Evolutionary conservation across 2,797 vertebrate species (phyloP), one percentile per base, ranked within the genome.

Genomic region (Lates japonicus): DNA sequence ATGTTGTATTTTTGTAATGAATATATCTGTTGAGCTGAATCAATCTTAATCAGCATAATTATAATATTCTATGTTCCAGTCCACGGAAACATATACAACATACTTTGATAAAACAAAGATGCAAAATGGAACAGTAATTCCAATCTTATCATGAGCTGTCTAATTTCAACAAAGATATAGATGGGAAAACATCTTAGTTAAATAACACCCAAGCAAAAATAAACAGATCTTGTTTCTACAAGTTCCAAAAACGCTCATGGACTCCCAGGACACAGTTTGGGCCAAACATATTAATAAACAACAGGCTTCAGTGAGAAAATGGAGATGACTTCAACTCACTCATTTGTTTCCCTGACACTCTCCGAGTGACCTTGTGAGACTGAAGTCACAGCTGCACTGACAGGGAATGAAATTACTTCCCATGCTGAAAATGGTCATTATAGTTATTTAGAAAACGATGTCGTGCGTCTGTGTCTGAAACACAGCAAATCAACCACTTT

Each of bases 221-320:
- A 89, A 89, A 80, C 71, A 54, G 0, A 33, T 77, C 59, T 58
- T 70, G 75, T 76, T 83, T 85, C 33, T 58, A 48, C 67, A 72
- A 75, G 70, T 46, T 84, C 37, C 42, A 62, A 64, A 79, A 73
- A 74, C 37, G 52, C n/a, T 49, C 1, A 20, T 14, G 44, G 49
- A 59, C 66, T 70, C 59, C 29, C 22, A 75, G 72, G 62, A 80
- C 25, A 9, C 39, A 79, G 31, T 59, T 22, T 1, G 7, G 29
- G 78, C 83, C 86, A 88, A 85, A 79, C 63, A 81, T 29, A 85
- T 76, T 63, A 83, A 77, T 54, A 67, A 73, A 80, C 70, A 74
- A n/a, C 22, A 31, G 33, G 29, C 57, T 65, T 74, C 33, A 37
- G 69, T 35, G 55, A 63, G 49, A 59, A 78, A 66, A 72, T 25